phyloP scores from a whole-genome alignment of 2,113 vertebrate genomes.

The Nothoprocta perdicaria region DNA sequence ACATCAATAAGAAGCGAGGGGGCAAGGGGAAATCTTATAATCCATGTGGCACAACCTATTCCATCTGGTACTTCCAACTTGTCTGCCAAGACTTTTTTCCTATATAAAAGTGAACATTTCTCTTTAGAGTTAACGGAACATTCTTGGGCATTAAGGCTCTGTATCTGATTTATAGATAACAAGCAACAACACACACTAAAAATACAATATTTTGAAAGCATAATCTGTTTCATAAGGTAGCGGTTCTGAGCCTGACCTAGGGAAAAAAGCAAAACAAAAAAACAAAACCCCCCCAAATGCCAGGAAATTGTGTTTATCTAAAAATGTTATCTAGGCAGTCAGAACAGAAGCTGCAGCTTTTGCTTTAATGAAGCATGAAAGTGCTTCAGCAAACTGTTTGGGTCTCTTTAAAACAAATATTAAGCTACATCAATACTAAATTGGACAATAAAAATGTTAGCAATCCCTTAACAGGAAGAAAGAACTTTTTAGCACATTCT shows the following conservation, averaged over 20 bases:
- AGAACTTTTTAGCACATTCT: not conserved
- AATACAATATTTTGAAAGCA: constrained; percentile 67
- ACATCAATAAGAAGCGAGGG: constrained; percentile 77
- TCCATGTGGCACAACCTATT: constrained; percentile 78
- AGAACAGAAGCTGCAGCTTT: constrained; percentile 69
- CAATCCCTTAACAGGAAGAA: constrained; percentile 16
- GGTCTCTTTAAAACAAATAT: constrained; percentile 65
- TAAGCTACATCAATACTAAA: constrained; percentile 56
- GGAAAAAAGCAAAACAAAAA: constrained; percentile 39
- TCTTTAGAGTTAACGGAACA: constrained; percentile 78
- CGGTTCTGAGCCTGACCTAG: constrained; percentile 59
- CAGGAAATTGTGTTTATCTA: constrained; percentile 66
- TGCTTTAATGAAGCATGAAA: constrained; percentile 71
- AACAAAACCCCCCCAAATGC: constrained; percentile 16
- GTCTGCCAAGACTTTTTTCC: constrained; percentile 81
- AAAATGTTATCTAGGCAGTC: constrained; percentile 66
- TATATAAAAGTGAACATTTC: constrained; percentile 80
- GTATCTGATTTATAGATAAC: constrained; percentile 76
- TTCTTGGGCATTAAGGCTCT: constrained; percentile 75
- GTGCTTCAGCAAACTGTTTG: constrained; percentile 71
- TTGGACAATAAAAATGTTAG: not conserved
- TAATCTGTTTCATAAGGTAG: constrained; percentile 66
- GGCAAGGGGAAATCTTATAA: constrained; percentile 67
- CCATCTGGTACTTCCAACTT: constrained; percentile 80
- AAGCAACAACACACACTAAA: constrained; percentile 72